Conservation (phyloP, 2,797 vertebrate genomes). For the Labeo calbasu region DNA sequence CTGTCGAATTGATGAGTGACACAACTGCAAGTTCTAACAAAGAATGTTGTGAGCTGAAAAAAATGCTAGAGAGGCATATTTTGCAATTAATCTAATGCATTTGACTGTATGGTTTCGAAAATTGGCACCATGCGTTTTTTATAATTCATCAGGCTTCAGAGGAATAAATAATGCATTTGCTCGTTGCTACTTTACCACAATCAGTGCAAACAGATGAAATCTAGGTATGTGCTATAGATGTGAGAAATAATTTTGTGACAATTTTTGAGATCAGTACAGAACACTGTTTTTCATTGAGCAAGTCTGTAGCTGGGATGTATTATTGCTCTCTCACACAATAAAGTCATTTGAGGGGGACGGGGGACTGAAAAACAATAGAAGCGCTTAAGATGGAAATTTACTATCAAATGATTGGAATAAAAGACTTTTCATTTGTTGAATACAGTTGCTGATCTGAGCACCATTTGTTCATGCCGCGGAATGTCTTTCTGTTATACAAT, state of each 20-base stretch:
- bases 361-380: neutral
- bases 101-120: slow-evolving; percentile 47
- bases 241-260: neutral
- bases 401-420: neutral
- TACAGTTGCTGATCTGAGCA: neutral
- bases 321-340: slow-evolving; percentile 27
- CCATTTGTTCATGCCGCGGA: neutral
- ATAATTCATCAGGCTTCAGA: slow-evolving; percentile 59
- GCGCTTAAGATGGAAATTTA: neutral
- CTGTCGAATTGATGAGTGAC: slow-evolving; percentile 3
- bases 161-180: slow-evolving; percentile 60
- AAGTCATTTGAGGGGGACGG: neutral
- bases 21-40: slow-evolving; percentile 13
- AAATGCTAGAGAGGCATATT: slow-evolving; percentile 34
- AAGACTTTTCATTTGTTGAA: slow-evolving; percentile 19
- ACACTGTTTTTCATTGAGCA: slow-evolving; percentile 1
- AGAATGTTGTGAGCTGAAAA: neutral
- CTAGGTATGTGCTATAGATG: neutral
- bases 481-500: neutral
- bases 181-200: slow-evolving; percentile 23
- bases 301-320: slow-evolving; percentile 13
- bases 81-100: slow-evolving; percentile 56
- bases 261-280: slow-evolving; percentile 3
- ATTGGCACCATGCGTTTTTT: slow-evolving; percentile 55
- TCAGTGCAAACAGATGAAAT: slow-evolving; percentile 34